A percentile compares a stretch with the other conserved stretches of the same genome.
These are phyloP conservation scores for Platycercus adscitus DNA, from an alignment of 2,113 vertebrate genomes.

Conservation along the genomic window DNA sequence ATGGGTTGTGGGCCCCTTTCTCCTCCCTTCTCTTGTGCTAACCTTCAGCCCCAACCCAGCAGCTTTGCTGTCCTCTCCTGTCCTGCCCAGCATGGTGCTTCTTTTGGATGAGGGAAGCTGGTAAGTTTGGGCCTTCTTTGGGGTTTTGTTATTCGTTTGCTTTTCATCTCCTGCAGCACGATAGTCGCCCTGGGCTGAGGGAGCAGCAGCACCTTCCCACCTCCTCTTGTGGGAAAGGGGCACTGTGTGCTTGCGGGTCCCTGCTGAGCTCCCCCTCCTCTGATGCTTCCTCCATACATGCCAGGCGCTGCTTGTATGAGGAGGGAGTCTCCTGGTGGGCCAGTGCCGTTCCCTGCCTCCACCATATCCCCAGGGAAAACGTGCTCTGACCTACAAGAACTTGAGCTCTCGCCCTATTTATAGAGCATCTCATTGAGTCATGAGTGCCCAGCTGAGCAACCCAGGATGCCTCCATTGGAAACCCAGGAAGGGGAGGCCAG, in stretches of 20 bases:
- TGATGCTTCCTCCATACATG: neutral
- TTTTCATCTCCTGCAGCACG: slow-evolving; percentile 63
- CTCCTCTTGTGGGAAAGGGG: neutral
- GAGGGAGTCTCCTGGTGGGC: neutral
- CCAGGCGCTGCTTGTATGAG: neutral
- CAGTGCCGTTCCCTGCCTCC: neutral
- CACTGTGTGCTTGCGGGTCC: neutral
- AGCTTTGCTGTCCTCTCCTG: slow-evolving; percentile 48
- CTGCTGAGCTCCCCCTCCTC: neutral
- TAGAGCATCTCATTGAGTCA: neutral
- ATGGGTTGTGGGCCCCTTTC: neutral
- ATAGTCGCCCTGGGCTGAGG: neutral
- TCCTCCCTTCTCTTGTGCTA: neutral
- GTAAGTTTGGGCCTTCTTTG: slow-evolving; percentile 40
- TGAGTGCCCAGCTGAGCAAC: neutral
- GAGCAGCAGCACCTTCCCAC: neutral
- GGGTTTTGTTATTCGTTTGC: slow-evolving; percentile 34
- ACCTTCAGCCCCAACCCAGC: neutral
- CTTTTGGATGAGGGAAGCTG: slow-evolving; percentile 72
- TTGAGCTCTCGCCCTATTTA: neutral
- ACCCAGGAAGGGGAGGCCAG: neutral
- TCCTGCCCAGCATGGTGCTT: slow-evolving; percentile 41
- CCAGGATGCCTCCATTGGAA: neutral
- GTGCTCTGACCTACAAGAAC: neutral
- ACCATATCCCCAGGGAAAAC: neutral